Base-by-base conservation (phyloP, 2,888 invertebrate genomes). In the Meiosimyza decipiens region DNA sequence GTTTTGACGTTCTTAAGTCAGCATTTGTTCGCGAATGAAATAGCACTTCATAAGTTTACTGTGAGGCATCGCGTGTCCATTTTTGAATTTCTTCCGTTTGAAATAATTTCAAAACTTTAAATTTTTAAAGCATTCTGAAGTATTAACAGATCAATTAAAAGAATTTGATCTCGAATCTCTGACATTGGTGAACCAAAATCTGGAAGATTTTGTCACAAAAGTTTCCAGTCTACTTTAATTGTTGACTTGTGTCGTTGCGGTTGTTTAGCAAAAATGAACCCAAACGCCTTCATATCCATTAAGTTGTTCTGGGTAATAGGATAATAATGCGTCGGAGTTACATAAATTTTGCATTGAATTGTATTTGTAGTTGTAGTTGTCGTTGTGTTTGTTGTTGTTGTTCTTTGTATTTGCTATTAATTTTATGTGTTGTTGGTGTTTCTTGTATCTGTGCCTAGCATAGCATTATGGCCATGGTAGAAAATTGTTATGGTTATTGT, bases 241-340 rank as follows among this genome's bases (percentile, higher is more conserved):
- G 40, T 40, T 40, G 40, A 9, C 40, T 9, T 5, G 40, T 55
- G 52, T 40, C 55, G 55, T n/a, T 67, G 22, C 22, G 49, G 16
- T 66, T 54, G 4, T n/a, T 40, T 13, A 22, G 18, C 28, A 50
- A 40, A 67, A 33, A 28, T 13, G 55, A 18, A 47, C 18, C 57
- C 47, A 49, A 54, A n/a, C 55, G 54, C 16, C 54, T 63, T 28
- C 68, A 57, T 40, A 54, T 62, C 54, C 71, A 71, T 57, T 64
- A 59, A 51, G 76, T 70, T 75, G 75, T 74, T 74, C 73, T 57
- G 73, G 60, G 73, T 76, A 76, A 76, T 74, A 74, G 73, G 67
- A 66, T 74, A 76, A 73, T 76, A 76, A 76, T 74, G 74, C 74
- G 74, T 74, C 74, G 71, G 60, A 69, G 74, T 73, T 67, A 73